Percentiles rank a stretch among this genome's conserved stretches.
Evolutionary conservation across 2,113 vertebrate species (phyloP).

Genomic region (Megaceryle maxima): DNA sequence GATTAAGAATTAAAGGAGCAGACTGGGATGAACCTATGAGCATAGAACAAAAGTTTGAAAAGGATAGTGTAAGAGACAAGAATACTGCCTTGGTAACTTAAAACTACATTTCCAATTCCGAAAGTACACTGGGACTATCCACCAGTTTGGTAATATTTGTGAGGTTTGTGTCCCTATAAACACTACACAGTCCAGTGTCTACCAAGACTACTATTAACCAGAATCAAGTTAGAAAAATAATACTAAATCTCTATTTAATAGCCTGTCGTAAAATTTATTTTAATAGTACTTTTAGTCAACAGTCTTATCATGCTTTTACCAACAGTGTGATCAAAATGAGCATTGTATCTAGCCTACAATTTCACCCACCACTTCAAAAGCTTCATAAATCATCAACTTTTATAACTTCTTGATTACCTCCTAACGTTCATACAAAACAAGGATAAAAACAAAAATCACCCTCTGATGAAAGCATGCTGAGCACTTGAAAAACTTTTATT

Average conservation of each 20-base stretch:
- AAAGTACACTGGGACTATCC: background rate
- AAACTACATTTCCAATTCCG: background rate
- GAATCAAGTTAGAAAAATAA: slow-evolving; percentile 34
- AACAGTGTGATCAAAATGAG: slow-evolving; percentile 58
- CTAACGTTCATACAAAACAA: slow-evolving; percentile 67
- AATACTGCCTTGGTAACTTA: background rate
- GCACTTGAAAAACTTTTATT: slow-evolving; percentile 73
- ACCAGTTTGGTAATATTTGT: background rate
- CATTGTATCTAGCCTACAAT: slow-evolving; percentile 43
- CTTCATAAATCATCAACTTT: slow-evolving; percentile 74
- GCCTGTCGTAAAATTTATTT: slow-evolving; percentile 35
- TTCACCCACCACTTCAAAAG: slow-evolving; percentile 62
- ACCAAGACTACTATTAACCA: background rate
- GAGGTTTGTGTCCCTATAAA: background rate
- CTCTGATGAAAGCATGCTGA: slow-evolving; percentile 71
- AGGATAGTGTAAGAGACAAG: background rate
- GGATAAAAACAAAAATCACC: slow-evolving; percentile 73
- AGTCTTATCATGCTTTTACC: slow-evolving; percentile 60
- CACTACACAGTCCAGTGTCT: background rate
- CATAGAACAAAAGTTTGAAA: background rate
- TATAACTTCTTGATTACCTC: slow-evolving; percentile 74
- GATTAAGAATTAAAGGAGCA: background rate
- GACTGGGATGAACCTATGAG: background rate
- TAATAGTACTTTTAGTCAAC: slow-evolving; percentile 60
- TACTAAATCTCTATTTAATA: slow-evolving; percentile 22